Percentiles rank a stretch among this genome's conserved stretches.
These are phyloP conservation scores for Scomberomorus guttatus DNA, from an alignment of 2,797 vertebrate genomes.

Conservation along the genomic window DNA sequence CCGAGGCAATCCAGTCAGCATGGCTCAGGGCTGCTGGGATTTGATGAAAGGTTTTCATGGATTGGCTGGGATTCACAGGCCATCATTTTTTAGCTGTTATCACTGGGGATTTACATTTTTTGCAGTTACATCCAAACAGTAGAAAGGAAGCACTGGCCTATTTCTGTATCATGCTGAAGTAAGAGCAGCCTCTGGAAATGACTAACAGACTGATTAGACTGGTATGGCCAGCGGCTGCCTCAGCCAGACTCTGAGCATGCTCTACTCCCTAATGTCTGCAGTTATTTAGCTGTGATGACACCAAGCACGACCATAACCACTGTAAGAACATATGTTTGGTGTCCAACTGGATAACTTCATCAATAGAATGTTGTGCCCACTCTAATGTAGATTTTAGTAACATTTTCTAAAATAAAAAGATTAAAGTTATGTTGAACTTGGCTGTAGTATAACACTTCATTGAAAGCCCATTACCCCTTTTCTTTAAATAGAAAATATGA, in stretches of 20 bases:
- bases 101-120: conserved; percentile 59
- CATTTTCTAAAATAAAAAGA: background rate
- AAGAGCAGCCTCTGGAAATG: conserved; percentile 68
- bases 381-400: background rate
- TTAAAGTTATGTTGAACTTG: background rate
- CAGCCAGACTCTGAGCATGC: conserved; percentile 37
- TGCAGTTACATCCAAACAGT: conserved; percentile 67
- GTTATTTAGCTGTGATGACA: conserved; percentile 44
- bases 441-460: background rate
- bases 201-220: conserved; percentile 71
- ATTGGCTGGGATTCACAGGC: conserved; percentile 67
- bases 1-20: conserved; percentile 51
- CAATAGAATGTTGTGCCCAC: background rate
- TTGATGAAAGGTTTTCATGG: conserved; percentile 72
- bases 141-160: conserved; percentile 61
- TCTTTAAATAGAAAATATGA: too few relatives aligned
- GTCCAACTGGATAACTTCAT: background rate
- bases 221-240: conserved; percentile 39
- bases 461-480: too few relatives aligned
- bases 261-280: conserved; percentile 51
- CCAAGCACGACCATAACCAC: conserved; percentile 41
- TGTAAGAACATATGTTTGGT: conserved; percentile 31
- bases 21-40: conserved; percentile 62
- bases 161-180: conserved; percentile 70
- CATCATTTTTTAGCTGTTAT: conserved; percentile 61